Evolutionary conservation across 2,113 vertebrate genomes (phyloP).

Genomic region (Chamaetylas fuelleborni): DNA sequence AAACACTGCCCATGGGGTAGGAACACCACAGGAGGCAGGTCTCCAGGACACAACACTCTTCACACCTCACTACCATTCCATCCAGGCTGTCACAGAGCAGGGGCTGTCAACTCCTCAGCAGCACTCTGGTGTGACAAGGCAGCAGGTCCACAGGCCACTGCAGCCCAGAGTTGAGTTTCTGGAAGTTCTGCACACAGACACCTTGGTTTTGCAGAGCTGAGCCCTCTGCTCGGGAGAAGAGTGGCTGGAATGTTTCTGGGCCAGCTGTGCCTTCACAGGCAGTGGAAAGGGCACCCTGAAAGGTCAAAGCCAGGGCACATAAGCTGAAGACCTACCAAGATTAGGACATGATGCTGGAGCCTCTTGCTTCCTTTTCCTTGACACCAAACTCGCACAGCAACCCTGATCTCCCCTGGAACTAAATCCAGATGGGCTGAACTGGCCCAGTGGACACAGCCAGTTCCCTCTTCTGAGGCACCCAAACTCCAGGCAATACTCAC

Average conservation of each 20-base stretch:
- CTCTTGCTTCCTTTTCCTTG: neutral
- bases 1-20: neutral
- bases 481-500: neutral
- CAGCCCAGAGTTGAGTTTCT: neutral
- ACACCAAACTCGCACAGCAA: neutral
- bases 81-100: neutral
- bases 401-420: neutral
- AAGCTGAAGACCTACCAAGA: neutral
- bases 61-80: neutral
- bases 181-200: neutral
- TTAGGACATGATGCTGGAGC: neutral
- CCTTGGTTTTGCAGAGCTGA: neutral
- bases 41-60: neutral
- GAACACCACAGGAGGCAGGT: neutral
- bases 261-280: neutral
- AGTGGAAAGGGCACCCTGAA: neutral
- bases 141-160: neutral
- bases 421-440: neutral
- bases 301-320: neutral
- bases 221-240: neutral
- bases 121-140: neutral
- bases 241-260: neutral
- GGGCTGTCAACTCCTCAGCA: neutral
- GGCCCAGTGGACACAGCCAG: neutral
- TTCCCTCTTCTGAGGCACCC: neutral